Percentiles rank a stretch among this genome's conserved stretches.
phyloP scores from a whole-genome alignment of 2,113 vertebrate genomes.

The Oryzias celebensis region DNA sequence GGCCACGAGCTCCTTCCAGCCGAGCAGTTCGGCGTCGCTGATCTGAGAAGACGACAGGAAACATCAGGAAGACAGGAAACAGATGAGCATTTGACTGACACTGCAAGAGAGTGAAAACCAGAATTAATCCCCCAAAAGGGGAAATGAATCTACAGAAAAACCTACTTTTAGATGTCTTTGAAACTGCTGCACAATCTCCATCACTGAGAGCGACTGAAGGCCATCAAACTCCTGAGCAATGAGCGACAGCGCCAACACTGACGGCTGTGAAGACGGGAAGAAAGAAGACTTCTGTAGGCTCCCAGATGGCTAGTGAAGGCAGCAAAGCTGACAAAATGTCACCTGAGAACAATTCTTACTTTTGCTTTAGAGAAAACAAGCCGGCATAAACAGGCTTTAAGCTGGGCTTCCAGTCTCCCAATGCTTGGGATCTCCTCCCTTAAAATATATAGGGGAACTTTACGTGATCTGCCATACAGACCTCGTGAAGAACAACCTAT shows the following conservation, averaged over 20 bases:
- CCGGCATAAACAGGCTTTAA: constrained; percentile 95
- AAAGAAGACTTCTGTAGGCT: not conserved
- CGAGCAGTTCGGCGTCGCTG: constrained; percentile 83
- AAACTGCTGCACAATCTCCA: constrained; percentile 86
- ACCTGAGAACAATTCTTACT: constrained; percentile 77
- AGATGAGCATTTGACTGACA: not conserved
- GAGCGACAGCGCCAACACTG: constrained; percentile 93
- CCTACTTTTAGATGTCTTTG: constrained; percentile 90
- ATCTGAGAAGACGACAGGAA: constrained; percentile 76
- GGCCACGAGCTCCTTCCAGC: constrained; percentile 91
- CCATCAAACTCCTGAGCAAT: constrained; percentile 89
- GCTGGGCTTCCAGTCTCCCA: constrained; percentile 94
- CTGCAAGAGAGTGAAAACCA: no score
- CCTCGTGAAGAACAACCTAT: constrained; percentile 38
- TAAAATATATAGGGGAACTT: constrained; percentile 56
- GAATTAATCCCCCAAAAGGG: no score
- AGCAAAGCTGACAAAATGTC: constrained; percentile 28
- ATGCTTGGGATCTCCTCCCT: constrained; percentile 91
- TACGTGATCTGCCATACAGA: constrained; percentile 46
- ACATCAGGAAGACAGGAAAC: constrained; percentile 23
- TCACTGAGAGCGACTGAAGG: constrained; percentile 81
- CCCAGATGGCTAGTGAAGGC: not conserved
- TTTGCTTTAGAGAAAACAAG: constrained; percentile 95
- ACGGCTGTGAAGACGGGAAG: constrained; percentile 80
- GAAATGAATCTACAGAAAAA: not conserved